Percentiles rank a stretch among this genome's conserved stretches.
Evolutionary conservation across 2,113 vertebrate genomes (phyloP).

Genomic region (Atrichornis clamosus): DNA sequence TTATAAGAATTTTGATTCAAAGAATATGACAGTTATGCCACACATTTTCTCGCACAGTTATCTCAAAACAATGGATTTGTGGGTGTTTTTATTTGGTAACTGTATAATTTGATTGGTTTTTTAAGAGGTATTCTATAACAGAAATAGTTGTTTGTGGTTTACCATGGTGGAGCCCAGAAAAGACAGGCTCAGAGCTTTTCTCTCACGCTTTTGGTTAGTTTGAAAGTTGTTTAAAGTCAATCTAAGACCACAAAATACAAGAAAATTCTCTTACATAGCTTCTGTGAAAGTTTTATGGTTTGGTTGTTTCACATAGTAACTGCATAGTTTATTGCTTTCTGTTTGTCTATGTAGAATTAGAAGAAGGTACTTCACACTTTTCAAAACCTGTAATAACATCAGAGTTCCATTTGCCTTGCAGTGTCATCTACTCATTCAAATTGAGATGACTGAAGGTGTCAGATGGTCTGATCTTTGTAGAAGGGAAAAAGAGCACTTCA

Average conservation of each 20-base stretch:
- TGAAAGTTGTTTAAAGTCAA: background rate
- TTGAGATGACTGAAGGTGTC: background rate
- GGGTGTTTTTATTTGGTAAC: background rate
- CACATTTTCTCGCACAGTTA: background rate
- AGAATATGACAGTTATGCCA: background rate
- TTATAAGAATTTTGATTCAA: background rate
- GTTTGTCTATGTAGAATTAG: background rate
- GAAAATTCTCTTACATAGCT: background rate
- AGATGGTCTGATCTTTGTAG: background rate
- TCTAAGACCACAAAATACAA: background rate
- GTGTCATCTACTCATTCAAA: background rate
- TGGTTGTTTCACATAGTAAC: background rate
- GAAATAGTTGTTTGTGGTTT: background rate
- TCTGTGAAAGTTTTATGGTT: background rate
- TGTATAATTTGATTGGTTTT: background rate
- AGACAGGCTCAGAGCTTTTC: background rate
- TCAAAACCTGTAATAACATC: background rate
- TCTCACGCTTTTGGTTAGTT: background rate
- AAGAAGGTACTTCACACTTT: background rate
- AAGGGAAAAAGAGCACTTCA: background rate
- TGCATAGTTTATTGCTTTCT: background rate
- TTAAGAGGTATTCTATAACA: background rate
- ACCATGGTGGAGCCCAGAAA: background rate
- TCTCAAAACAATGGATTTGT: background rate
- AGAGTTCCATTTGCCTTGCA: background rate